A percentile compares a stretch with the other conserved stretches of the same genome.
phyloP scores from a whole-genome alignment of 2,888 invertebrate genomes.

The Ctena decussata region DNA sequence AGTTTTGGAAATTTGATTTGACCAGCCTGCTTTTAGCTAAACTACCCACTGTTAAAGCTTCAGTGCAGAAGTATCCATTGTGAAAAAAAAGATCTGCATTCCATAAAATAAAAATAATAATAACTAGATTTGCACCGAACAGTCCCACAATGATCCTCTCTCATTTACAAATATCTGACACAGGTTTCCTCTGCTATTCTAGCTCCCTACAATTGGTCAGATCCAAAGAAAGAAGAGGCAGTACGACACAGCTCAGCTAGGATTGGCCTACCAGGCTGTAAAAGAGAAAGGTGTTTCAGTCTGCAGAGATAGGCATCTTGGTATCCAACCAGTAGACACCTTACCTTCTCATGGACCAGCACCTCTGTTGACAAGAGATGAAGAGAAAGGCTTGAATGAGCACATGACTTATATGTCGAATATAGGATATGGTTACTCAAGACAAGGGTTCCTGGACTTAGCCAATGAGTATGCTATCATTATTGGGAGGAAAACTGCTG shows the following conservation, averaged over 20 bases:
- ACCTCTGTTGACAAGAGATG: conserved; percentile 3
- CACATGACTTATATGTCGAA: conserved; percentile 31
- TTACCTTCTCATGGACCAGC: neutral
- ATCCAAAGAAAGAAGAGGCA: conserved; percentile 26
- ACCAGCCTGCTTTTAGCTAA: no score
- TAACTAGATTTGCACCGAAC: no score
- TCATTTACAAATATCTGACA: no score
- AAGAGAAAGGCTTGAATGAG: conserved; percentile 20
- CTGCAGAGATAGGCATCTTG: conserved; percentile 46
- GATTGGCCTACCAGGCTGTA: conserved; percentile 35
- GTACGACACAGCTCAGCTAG: conserved; percentile 33
- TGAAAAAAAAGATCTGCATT: no score
- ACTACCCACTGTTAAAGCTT: no score
- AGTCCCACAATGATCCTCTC: no score
- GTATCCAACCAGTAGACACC: conserved; percentile 30
- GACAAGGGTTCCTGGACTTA: conserved; percentile 29
- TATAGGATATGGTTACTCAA: conserved; percentile 46
- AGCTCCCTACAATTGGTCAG: conserved; percentile 26
- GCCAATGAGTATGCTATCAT: conserved; percentile 40
- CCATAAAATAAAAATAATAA: no score
- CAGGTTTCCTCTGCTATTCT: neutral
- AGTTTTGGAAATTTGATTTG: no score
- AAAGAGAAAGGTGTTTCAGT: conserved; percentile 39
- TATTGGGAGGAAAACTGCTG: conserved; percentile 5
- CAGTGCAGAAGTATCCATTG: no score